Evolutionary conservation across 2,888 invertebrate species (phyloP).

Genomic region (Cistogaster globosa): DNA sequence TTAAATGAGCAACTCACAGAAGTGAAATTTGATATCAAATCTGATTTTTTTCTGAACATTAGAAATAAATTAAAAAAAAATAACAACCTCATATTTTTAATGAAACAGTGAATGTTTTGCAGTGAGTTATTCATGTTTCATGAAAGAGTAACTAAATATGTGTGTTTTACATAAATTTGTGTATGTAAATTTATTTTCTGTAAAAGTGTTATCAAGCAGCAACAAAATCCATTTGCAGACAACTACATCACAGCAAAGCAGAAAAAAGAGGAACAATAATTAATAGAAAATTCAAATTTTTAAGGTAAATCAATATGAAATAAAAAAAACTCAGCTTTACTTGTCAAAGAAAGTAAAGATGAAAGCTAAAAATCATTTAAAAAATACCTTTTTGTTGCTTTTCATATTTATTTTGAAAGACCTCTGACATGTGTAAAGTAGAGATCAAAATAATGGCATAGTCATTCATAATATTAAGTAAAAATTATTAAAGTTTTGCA

Average conservation of each 20-base stretch:
- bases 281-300: constrained; percentile 27
- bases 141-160: neutral
- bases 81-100: neutral
- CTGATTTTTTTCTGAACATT: too few relatives aligned
- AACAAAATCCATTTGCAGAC: neutral
- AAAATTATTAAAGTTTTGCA: too few relatives aligned
- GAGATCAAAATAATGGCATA: constrained; percentile 8
- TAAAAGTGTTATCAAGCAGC: constrained; percentile 37
- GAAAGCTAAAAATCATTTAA: constrained; percentile 10
- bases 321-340: constrained; percentile 63
- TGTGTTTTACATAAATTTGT: neutral
- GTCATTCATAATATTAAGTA: too few relatives aligned
- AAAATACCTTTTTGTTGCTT: neutral
- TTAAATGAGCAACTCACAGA: too few relatives aligned
- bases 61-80: neutral
- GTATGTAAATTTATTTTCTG: constrained; percentile 1
- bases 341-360: constrained; percentile 57
- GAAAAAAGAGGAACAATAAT: constrained; percentile 21
- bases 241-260: neutral
- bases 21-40: too few relatives aligned
- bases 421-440: neutral
- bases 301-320: constrained; percentile 67
- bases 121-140: too few relatives aligned
- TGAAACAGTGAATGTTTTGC: constrained; percentile 14
- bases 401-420: neutral